Percentiles rank a stretch among this genome's conserved stretches.
These are phyloP conservation scores for Calliopsis andreniformis DNA, from an alignment of 1,140 invertebrate genomes.

Conservation along the genomic window DNA sequence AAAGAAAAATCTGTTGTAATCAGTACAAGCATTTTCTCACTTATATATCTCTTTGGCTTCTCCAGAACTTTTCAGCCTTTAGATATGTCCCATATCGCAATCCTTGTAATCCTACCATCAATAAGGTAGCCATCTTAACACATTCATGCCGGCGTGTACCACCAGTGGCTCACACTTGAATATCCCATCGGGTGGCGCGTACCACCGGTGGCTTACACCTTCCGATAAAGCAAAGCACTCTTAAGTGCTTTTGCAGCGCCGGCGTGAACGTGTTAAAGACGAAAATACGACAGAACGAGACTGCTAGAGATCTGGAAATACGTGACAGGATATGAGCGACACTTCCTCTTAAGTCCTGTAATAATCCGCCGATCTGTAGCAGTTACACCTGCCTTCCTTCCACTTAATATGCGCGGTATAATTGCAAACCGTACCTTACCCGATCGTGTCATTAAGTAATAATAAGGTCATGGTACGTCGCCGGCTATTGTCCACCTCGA, in stretches of 20 bases:
- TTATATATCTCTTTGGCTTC: too few species aligned
- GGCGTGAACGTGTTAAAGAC: slow-evolving; percentile 32
- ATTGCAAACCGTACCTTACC: slow-evolving; percentile 69
- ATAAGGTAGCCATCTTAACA: too few species aligned
- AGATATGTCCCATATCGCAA: neutral
- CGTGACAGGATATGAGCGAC: slow-evolving; percentile 76
- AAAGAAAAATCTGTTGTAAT: too few species aligned
- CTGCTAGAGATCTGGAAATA: slow-evolving; percentile 36
- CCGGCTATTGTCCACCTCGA: too few species aligned
- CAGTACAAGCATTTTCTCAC: too few species aligned
- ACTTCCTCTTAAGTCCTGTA: slow-evolving; percentile 73
- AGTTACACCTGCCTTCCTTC: slow-evolving; percentile 73
- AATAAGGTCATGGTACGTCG: too few species aligned
- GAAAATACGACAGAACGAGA: slow-evolving; percentile 39
- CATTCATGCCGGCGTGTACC: neutral
- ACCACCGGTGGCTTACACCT: too few species aligned
- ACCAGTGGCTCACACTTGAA: too few species aligned
- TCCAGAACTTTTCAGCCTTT: neutral
- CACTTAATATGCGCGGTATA: slow-evolving; percentile 68
- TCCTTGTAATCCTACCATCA: slow-evolving; percentile 1
- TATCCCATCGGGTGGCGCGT: too few species aligned
- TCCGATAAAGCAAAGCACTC: too few species aligned
- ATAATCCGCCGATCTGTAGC: slow-evolving; percentile 71
- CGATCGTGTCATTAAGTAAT: slow-evolving; percentile 62
- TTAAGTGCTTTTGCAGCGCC: too few species aligned